Base-by-base conservation (phyloP, 2,888 invertebrate species). In the Lithosia quadra region DNA sequence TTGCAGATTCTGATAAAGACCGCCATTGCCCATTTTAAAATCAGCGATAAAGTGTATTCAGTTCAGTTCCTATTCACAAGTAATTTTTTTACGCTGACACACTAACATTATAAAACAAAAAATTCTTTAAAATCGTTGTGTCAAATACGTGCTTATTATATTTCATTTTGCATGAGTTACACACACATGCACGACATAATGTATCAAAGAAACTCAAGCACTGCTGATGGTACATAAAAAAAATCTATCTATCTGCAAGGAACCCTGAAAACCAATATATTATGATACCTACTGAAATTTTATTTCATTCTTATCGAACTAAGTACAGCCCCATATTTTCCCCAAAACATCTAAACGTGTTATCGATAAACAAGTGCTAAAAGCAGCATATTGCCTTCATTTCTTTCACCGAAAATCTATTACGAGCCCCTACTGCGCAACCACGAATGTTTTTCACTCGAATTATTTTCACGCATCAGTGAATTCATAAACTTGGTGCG, bases 401-500 rank as follows among this genome's bases (percentile, higher is more conserved):
- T 28, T 65, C 65, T 66, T 39, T 59, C 28, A 62, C 33, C 24
- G 67, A 39, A 59, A 71, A 67, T 75, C 61, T 69, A 66, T 76
- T 39, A 73, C 61, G 9, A 59, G 67, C 34, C 60, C 67, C 65
- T 74, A 73, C 59, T 18, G 24, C 39, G 33, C 22, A 34, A 57
- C 73, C 59, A 21, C 63, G 65, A 67, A 76, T 66, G 24, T 24
- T 15, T 56, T 58, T 67, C 76, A 69, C 67, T 62, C 65, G 65
- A 76, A 36, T 33, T 72, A n/a, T 18, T 70, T 71, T 63, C 43
- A 49, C 77, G 72, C 72, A 15, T 62, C 70, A 77, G 56, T 76
- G 68, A 68, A 59, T 65, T 8, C 5, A 63, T 65, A 10, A 70
- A 70, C 28, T 76, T 65, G 56, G 10, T 58, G 53, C 64, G 58